phyloP scores from a whole-genome alignment of 2,888 invertebrate species.

The Halocaridina rubra region DNA sequence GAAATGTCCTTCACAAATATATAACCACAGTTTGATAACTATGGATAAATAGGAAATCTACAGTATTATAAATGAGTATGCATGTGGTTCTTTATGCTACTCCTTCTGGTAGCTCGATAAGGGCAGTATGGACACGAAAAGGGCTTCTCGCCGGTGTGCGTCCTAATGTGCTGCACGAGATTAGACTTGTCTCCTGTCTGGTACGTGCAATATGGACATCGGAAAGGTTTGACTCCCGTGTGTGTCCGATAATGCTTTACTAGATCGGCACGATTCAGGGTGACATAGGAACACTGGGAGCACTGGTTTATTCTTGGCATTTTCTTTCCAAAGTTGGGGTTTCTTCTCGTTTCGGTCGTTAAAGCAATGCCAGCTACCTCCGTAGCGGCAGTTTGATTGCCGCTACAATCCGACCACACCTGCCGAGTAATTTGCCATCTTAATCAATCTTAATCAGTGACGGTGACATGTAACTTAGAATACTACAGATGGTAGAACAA shows the following conservation, averaged over 20 bases:
- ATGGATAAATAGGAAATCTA: no score
- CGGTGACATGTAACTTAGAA: no score
- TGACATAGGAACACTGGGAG: constrained; percentile 18
- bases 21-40: no score
- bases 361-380: neutral
- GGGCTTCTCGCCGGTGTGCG: constrained; percentile 26
- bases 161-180: constrained; percentile 4
- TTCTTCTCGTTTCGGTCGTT: neutral
- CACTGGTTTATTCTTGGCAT: constrained; percentile 9
- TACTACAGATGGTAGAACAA: no score
- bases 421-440: constrained; percentile 24
- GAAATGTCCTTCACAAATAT: no score
- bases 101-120: neutral
- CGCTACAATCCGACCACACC: constrained; percentile 18
- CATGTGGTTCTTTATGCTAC: constrained; percentile 3
- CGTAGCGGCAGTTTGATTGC: neutral
- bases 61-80: neutral
- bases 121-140: constrained; percentile 15
- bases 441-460: no score
- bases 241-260: constrained; percentile 30
- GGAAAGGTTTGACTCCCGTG: constrained; percentile 16
- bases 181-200: neutral
- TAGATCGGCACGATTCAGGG: constrained; percentile 7
- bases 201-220: constrained; percentile 5
- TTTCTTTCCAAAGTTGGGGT: neutral